Percentiles rank a stretch among this genome's conserved stretches.
phyloP scores from a whole-genome alignment of 1,140 invertebrate genomes.

The Semibalanus balanoides region DNA sequence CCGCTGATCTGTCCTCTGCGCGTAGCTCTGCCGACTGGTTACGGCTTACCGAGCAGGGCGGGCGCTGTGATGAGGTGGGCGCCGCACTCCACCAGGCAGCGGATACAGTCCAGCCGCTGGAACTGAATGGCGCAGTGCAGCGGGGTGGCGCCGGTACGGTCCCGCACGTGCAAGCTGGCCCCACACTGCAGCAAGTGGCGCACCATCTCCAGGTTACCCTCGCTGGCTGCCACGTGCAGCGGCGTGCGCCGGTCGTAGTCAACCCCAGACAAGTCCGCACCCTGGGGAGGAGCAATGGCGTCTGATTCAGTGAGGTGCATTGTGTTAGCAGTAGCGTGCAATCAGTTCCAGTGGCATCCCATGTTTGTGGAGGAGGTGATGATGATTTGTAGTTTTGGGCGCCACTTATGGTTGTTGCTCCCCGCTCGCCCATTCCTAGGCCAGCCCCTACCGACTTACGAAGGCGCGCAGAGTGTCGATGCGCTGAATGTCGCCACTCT shows the following conservation, averaged over 20 bases:
- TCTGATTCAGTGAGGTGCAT: no score
- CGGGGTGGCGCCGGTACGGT: slow-evolving; percentile 44
- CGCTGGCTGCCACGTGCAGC: slow-evolving; percentile 59
- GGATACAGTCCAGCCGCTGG: slow-evolving; percentile 45
- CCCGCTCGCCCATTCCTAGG: no score
- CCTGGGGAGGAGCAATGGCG: slow-evolving; percentile 33
- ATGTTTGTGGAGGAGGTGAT: no score
- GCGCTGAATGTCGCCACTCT: slow-evolving; percentile 40
- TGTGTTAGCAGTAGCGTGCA: no score
- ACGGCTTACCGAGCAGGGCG: slow-evolving; percentile 39
- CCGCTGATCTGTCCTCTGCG: no score
- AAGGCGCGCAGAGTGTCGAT: slow-evolving; percentile 31
- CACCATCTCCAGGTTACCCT: slow-evolving; percentile 52
- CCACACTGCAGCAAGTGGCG: slow-evolving; percentile 61
- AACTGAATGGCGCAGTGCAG: slow-evolving; percentile 45
- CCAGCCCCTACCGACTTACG: not conserved
- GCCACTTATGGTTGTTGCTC: no score
- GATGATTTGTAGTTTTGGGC: no score
- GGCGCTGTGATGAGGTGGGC: slow-evolving; percentile 39
- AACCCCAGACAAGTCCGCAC: slow-evolving; percentile 54
- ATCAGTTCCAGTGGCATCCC: no score
- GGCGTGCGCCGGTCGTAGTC: slow-evolving; percentile 67
- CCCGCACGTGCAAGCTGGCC: slow-evolving; percentile 65
- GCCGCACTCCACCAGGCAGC: slow-evolving; percentile 44
- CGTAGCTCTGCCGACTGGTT: no score